Evolutionary conservation across 2,113 vertebrate genomes (phyloP), one percentile per base, ranked within the genome.

Genomic region (Meleagris gallopavo): DNA sequence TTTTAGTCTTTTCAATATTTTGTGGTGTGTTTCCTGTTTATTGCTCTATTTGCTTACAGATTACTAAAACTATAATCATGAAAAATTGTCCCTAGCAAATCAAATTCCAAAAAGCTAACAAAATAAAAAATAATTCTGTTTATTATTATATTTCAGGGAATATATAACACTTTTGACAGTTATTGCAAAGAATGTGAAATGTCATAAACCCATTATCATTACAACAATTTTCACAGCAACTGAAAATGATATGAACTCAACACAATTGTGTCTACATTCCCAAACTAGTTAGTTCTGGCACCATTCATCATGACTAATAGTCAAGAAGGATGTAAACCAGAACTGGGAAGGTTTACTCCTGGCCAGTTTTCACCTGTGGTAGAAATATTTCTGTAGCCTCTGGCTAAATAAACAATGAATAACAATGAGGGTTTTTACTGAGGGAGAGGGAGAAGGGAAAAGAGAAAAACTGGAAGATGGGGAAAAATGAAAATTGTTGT

Each of bases 71-170:
- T 74, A 19, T 22, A 92, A 92, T 84, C 5, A 87, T 58, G 62
- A 62, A 84, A 94, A 89, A 89, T 34, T 62, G 24, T 54, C 8
- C 1, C n/a, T 45, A 55, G 13, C 7, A 91, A 90, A 91, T 87
- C 22, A 89, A 79, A 93, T 90, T 71, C 75, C 8, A 50, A 80
- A 90, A 88, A 83, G 8, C 46, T 71, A 88, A 79, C 38, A 87
- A 79, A 96, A 89, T 83, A 48, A 87, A 46, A 82, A 34, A 34
- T 80, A 87, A 83, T 58, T 85, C 34, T 73, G 41, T 60, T 89
- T 87, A 58, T 9, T 74, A 36, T 55, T 73, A n/a, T 85, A 22
- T 83, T 87, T 80, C 78, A 89, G 89, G 14, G 58, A 83, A 71
- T 89, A 11, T 52, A 19, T 27, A 85, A 50, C 32, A 34, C 19